phyloP scores from a whole-genome alignment of 2,113 vertebrate genomes.

The Tragelaphus scriptus region DNA sequence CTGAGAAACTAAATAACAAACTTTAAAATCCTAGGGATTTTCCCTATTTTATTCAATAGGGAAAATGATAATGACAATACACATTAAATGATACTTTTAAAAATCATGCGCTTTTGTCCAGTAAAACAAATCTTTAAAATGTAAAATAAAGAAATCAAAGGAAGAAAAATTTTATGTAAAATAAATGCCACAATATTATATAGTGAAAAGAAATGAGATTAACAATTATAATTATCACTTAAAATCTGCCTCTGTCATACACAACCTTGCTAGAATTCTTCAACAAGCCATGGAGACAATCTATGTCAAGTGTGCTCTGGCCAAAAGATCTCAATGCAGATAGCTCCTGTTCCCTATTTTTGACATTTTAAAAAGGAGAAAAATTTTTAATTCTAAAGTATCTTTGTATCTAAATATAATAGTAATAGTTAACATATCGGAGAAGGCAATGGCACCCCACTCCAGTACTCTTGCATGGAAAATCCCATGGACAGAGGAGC shows the following conservation, averaged over 20 bases:
- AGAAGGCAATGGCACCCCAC: too few relatives aligned
- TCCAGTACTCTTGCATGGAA: too few relatives aligned
- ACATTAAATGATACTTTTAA: neutral
- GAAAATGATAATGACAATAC: neutral
- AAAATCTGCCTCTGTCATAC: constrained; percentile 10
- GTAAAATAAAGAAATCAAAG: neutral
- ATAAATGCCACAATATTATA: neutral
- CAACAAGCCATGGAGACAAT: neutral
- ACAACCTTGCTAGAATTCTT: constrained; percentile 3
- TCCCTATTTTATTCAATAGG: neutral
- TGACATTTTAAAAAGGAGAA: neutral
- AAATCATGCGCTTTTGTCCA: neutral
- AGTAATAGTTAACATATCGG: neutral
- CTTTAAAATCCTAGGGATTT: neutral
- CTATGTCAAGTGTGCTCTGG: neutral
- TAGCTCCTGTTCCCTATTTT: neutral
- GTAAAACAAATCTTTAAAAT: neutral
- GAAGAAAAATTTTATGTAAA: neutral
- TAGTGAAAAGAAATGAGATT: neutral
- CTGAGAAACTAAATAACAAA: neutral
- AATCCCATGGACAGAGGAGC: too few relatives aligned
- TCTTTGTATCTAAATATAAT: neutral
- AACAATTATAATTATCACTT: neutral
- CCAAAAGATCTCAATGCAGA: neutral
- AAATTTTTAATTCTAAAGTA: neutral